These are phyloP conservation scores for Lycaon pictus DNA, from an alignment of 2,113 vertebrate species.

Conservation along the genomic window DNA sequence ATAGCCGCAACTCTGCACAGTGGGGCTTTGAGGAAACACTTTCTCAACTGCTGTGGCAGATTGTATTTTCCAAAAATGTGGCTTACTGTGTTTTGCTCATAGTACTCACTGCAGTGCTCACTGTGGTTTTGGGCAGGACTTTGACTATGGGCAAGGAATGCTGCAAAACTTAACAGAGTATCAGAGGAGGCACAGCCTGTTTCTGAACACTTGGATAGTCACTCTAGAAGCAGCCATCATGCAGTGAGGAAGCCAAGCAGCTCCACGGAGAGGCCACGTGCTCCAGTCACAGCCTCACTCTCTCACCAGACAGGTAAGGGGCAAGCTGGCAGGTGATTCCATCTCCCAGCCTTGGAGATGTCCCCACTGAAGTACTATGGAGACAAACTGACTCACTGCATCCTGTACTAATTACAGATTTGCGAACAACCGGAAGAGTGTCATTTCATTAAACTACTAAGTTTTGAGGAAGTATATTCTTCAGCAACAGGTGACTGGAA, in stretches of 20 bases:
- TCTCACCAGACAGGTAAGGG: background rate
- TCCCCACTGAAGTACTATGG: background rate
- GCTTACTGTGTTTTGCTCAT: background rate
- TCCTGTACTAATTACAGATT: background rate
- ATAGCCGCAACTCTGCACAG: background rate
- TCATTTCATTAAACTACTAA: background rate
- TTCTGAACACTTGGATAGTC: too few relatives aligned
- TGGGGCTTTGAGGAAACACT: background rate
- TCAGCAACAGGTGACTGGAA: background rate
- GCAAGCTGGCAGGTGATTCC: background rate
- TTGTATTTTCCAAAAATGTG: background rate
- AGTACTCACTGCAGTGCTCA: background rate
- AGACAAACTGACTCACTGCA: background rate
- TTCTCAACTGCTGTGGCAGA: background rate
- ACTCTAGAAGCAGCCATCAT: background rate
- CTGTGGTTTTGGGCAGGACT: background rate
- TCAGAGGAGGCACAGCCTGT: background rate
- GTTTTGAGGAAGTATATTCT: background rate
- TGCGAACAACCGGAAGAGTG: background rate
- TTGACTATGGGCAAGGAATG: background rate
- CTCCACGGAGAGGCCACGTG: fast-evolving
- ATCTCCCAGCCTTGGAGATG: background rate
- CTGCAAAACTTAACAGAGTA: background rate
- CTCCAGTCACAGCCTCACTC: background rate
- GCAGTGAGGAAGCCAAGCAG: background rate